A percentile compares a stretch with the other conserved stretches of the same genome.
phyloP scores from a whole-genome alignment of 2,797 vertebrate genomes.

The Sebastes vulpes region DNA sequence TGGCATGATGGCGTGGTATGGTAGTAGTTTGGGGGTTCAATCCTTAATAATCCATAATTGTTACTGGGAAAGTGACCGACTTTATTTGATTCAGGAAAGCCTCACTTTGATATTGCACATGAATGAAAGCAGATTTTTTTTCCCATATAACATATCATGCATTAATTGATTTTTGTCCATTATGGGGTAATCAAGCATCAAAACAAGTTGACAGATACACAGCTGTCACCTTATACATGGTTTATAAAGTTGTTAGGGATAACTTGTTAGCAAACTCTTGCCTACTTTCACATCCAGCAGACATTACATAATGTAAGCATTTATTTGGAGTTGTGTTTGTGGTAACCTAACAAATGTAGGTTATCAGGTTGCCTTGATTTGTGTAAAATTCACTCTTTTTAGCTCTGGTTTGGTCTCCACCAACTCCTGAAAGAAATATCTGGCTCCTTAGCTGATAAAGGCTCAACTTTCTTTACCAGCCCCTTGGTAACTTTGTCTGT shows the following conservation, averaged over 20 bases:
- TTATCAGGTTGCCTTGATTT: too few species aligned
- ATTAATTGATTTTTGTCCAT: not conserved
- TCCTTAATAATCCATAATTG: not conserved
- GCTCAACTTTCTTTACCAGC: too few species aligned
- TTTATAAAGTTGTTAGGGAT: not conserved
- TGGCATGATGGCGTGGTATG: rapidly evolving
- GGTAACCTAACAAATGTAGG: not conserved
- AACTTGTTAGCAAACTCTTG: not conserved
- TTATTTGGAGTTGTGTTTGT: not conserved
- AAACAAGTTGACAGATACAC: not conserved
- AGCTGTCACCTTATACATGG: not conserved
- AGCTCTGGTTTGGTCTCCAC: not conserved
- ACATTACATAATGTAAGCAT: not conserved
- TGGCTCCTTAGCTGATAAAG: too few species aligned
- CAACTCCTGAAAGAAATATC: not conserved
- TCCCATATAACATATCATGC: too few species aligned
- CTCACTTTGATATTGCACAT: not conserved
- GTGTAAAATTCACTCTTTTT: rapidly evolving
- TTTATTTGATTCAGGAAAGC: not conserved
- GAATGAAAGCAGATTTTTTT: not conserved
- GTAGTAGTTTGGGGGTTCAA: not conserved
- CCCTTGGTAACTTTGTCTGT: too few species aligned
- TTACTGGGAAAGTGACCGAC: not conserved
- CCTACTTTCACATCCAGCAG: not conserved
- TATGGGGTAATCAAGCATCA: not conserved